Percentiles rank a stretch among this genome's conserved stretches.
Evolutionary conservation across 2,888 invertebrate genomes (phyloP).

Genomic region (Mimas tiliae): DNA sequence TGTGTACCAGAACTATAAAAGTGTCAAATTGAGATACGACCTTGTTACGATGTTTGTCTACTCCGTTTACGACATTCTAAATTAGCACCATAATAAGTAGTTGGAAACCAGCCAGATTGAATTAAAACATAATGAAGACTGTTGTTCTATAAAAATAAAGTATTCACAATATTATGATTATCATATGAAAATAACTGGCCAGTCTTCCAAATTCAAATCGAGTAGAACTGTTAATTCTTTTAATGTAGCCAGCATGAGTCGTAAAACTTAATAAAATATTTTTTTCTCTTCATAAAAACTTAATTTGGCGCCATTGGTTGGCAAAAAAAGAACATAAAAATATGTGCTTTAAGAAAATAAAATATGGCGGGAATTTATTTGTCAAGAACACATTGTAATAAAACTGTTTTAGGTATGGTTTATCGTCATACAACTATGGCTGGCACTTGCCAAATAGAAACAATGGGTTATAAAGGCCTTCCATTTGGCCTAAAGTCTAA

Average conservation of each 20-base stretch:
- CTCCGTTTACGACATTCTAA: background rate
- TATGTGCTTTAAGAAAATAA: background rate
- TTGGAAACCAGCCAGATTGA: slow-evolving; percentile 20
- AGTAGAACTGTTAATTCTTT: background rate
- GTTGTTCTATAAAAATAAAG: slow-evolving; percentile 16
- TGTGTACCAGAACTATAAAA: slow-evolving; percentile 28
- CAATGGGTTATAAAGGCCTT: background rate
- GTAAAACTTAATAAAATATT: background rate
- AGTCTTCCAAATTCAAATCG: background rate
- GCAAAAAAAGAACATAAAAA: background rate
- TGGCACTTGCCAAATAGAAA: background rate
- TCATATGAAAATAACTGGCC: background rate
- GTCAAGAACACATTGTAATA: background rate
- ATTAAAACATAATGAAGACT: slow-evolving; percentile 25
- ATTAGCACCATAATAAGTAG: slow-evolving; percentile 5
- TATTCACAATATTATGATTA: background rate
- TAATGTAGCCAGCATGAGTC: background rate
- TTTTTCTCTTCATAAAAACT: background rate
- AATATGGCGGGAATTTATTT: background rate
- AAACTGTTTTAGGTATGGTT: background rate
- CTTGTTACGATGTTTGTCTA: background rate
- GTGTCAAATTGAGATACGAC: background rate
- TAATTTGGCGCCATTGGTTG: background rate
- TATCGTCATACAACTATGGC: background rate
- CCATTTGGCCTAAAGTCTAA: background rate